Percentiles rank a stretch among this genome's conserved stretches.
These are phyloP conservation scores for Belonocnema kinseyi DNA, from an alignment of 1,140 invertebrate species.

Conservation along the genomic window DNA sequence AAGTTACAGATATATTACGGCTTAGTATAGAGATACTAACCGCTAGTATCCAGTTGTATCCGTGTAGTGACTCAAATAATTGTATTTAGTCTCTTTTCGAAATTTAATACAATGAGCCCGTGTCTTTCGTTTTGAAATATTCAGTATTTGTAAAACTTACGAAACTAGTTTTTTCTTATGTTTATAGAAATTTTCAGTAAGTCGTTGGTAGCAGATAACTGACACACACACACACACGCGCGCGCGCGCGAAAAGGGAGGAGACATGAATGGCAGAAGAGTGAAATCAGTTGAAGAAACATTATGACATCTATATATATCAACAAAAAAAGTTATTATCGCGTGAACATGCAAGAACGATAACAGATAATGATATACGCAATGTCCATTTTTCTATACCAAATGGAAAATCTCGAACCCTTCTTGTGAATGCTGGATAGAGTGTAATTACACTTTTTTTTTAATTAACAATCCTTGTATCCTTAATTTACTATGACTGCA, in stretches of 20 bases:
- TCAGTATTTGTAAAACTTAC: too few relatives aligned
- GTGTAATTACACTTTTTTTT: neutral
- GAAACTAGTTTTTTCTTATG: too few relatives aligned
- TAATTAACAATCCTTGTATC: neutral
- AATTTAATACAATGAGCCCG: too few relatives aligned
- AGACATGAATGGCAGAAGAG: neutral
- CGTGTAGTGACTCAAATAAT: too few relatives aligned
- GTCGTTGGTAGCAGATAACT: neutral
- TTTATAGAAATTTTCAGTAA: neutral
- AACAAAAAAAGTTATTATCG: conserved; percentile 10
- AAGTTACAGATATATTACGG: too few relatives aligned
- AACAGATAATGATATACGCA: neutral
- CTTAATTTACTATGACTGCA: conserved; percentile 1
- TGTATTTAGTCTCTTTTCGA: too few relatives aligned
- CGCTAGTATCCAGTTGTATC: too few relatives aligned
- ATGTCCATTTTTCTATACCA: conserved; percentile 8
- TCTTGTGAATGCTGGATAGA: neutral
- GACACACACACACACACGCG: neutral
- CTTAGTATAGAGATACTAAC: too few relatives aligned
- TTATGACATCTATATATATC: neutral
- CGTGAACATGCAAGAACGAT: neutral
- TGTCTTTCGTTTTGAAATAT: too few relatives aligned
- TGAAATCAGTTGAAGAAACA: conserved; percentile 9
- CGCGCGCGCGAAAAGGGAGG: neutral
- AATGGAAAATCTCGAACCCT: neutral